Percentiles rank a stretch among this genome's conserved stretches.
These are phyloP conservation scores for Drosophila diplacantha DNA, from an alignment of 2,888 invertebrate species.

Conservation along the genomic window DNA sequence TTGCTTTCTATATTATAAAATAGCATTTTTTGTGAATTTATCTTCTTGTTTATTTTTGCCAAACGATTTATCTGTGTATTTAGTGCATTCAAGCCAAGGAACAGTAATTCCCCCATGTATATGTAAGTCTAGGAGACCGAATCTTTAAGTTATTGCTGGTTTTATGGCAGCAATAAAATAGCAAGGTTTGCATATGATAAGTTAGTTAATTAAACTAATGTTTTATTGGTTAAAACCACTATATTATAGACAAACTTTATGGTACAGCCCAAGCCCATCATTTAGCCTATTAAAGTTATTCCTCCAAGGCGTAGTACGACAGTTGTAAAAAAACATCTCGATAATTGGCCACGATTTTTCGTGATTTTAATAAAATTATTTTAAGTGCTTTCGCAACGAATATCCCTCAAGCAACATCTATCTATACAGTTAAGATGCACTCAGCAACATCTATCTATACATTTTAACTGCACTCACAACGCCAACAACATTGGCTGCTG, in stretches of 20 bases:
- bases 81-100: neutral
- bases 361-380: conserved; percentile 9
- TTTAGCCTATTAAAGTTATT: neutral
- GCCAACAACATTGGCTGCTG: conserved; percentile 4
- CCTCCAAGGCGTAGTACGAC: neutral
- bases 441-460: conserved; percentile 7
- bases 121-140: too few species aligned
- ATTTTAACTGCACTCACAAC: conserved; percentile 4
- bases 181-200: neutral
- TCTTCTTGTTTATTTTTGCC: neutral
- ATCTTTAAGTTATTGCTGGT: neutral
- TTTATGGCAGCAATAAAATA: neutral
- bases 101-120: too few species aligned
- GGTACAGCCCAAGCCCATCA: neutral
- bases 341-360: conserved; percentile 27
- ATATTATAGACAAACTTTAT: too few species aligned
- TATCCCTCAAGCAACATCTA: conserved; percentile 7
- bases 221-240: too few species aligned
- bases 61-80: too few species aligned
- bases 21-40: neutral
- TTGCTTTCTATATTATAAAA: neutral
- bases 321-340: neutral
- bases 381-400: conserved; percentile 18
- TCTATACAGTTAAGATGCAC: conserved; percentile 6
- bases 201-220: neutral